A percentile compares a stretch with the other conserved stretches of the same genome.
These are phyloP conservation scores for Apogon talboti DNA, from an alignment of 2,797 vertebrate species.

Conservation along the genomic window DNA sequence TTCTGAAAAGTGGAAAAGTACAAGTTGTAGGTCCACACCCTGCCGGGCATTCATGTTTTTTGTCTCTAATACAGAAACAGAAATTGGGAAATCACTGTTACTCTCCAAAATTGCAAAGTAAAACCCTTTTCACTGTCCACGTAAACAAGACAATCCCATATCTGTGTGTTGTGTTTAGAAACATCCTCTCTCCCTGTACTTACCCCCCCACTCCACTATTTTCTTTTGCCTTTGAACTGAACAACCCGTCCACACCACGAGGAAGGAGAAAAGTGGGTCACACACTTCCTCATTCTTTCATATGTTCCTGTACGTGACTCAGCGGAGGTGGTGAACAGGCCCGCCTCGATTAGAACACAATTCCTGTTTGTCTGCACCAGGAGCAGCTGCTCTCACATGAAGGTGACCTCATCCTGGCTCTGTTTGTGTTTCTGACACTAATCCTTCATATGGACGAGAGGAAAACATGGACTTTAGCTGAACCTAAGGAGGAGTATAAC, in stretches of 20 bases:
- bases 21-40: not conserved
- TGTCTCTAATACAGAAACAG: not conserved
- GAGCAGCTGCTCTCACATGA: conserved; percentile 36
- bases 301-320: conserved; percentile 47
- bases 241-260: not conserved
- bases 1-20: no score
- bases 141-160: not conserved
- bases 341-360: conserved; percentile 20
- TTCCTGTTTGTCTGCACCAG: conserved; percentile 43
- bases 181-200: no score
- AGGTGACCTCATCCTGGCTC: no score
- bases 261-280: conserved; percentile 36
- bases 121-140: not conserved
- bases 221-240: not conserved
- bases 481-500: no score
- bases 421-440: conserved; percentile 22
- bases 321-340: conserved; percentile 27
- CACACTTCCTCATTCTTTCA: conserved; percentile 38
- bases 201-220: no score
- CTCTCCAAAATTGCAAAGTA: not conserved
- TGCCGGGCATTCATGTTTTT: not conserved
- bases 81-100: not conserved
- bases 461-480: no score
- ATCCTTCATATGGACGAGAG: conserved; percentile 5
- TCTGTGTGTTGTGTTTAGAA: not conserved